Evolutionary conservation across 2,888 invertebrate genomes (phyloP), one percentile per base, ranked within the genome.

Genomic region (Hofmannophila pseudospretella): DNA sequence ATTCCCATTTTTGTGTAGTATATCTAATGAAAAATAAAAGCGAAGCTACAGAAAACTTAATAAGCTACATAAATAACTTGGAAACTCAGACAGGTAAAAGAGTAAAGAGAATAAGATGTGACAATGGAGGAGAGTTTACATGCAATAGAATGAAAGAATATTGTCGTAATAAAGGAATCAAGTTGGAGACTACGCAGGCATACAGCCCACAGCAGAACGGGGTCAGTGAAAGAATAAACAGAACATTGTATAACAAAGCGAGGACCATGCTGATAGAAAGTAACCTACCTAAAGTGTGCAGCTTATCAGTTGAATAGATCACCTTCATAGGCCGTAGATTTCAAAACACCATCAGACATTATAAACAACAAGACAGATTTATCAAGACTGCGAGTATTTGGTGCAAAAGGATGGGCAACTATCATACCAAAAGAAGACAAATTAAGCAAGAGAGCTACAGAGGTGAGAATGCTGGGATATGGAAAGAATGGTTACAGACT

Each of bases 11-110:
- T 32, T 27, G 13, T 14, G 23, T 32, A 8, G 37, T 40, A 9
- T 44, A 48, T 23, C 19, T 45, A 27, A 29, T 51, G 26, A 42
- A 35, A 32, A 34, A 37, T 8, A 50, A 51, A 39, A 33, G 10
- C 34, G 51, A 51, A 42, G 49, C 51, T 10, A 27, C 42, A 20
- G 12, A 42, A 7, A 47, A 39, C 7, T 22, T 49, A 28, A 44
- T 51, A 27, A 36, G 49, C 9, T 48, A 49, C 27, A 40, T 50
- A 36, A 40, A 20, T 7, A 28, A 20, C 33, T 13, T 45, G 13
- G 37, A 47, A 32, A 47, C 9, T 29, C 30, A 45, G 30, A 45
- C 25, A 36, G 38, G 28, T 10, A 34, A 20, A 16, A 44, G 20
- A 37, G 37, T 46, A 2, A 44, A 34, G 28, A 42, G 36, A 33